Evolutionary conservation across 1,140 invertebrate genomes (phyloP).

Genomic region (Zaprionus gabonicus): DNA sequence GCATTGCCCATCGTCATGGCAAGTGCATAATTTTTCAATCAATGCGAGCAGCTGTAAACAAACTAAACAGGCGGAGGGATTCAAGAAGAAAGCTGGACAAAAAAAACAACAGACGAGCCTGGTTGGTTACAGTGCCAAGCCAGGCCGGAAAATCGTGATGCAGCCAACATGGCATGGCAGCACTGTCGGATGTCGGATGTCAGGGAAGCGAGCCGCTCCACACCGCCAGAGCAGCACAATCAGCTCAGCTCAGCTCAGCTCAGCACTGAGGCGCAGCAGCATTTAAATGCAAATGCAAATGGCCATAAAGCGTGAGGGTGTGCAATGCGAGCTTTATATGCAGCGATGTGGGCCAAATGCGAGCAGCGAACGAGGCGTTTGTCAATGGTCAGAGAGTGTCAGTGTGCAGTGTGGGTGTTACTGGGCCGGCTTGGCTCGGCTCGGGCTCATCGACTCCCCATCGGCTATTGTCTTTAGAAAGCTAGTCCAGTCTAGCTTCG

Average conservation of each 20-base stretch:
- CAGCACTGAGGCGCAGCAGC: conserved; percentile 40
- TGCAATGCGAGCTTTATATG: conserved; percentile 79
- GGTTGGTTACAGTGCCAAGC: too few species aligned
- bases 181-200: conserved; percentile 38
- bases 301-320: conserved; percentile 78
- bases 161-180: conserved; percentile 45
- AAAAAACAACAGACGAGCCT: conserved; percentile 35
- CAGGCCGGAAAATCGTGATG: conserved; percentile 43
- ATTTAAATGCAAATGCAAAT: conserved; percentile 83
- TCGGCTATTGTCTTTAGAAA: conserved; percentile 56
- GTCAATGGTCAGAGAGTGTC: conserved; percentile 78
- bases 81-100: conserved; percentile 42
- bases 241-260: too few species aligned
- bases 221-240: too few species aligned
- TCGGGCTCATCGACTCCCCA: neutral
- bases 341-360: conserved; percentile 80
- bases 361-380: conserved; percentile 62
- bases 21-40: conserved; percentile 83
- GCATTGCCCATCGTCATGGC: conserved; percentile 76
- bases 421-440: neutral
- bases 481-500: conserved; percentile 23
- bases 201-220: conserved; percentile 35
- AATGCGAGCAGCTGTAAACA: conserved; percentile 79
- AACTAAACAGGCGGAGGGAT: conserved; percentile 57
- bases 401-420: conserved; percentile 68